Percentiles rank a stretch among this genome's conserved stretches.
Evolutionary conservation across 2,888 invertebrate genomes (phyloP).

Genomic region (Kryphioiulus occultus): DNA sequence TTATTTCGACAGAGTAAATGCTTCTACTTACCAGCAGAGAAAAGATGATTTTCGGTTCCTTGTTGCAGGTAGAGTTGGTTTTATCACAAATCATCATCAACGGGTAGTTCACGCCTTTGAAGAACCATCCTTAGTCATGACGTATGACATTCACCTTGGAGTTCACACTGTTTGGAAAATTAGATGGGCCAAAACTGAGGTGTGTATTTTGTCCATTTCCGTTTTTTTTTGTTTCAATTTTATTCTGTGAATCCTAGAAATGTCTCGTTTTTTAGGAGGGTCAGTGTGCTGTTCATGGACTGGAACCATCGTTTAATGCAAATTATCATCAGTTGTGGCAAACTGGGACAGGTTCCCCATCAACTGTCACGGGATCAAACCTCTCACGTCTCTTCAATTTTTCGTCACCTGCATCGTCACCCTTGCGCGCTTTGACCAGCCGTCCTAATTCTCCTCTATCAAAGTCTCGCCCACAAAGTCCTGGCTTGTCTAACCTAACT

Average conservation of each 20-base stretch:
- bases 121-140: constrained; percentile 80
- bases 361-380: not conserved
- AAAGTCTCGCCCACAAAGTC: constrained; percentile 57
- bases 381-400: constrained; percentile 31
- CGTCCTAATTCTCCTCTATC: constrained; percentile 60
- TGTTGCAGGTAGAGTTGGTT: constrained; percentile 43
- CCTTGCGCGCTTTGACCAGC: constrained; percentile 19
- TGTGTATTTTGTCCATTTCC: constrained; percentile 59
- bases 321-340: not conserved
- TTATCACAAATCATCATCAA: constrained; percentile 64
- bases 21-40: too few species aligned
- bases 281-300: not conserved
- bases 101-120: constrained; percentile 79
- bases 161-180: constrained; percentile 84
- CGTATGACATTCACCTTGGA: constrained; percentile 78
- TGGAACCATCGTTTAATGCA: not conserved
- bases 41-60: not conserved
- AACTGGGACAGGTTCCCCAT: not conserved
- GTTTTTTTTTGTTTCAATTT: too few species aligned
- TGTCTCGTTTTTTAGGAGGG: constrained; percentile 6
- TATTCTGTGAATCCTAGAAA: not conserved
- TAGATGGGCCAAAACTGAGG: constrained; percentile 77
- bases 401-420: not conserved
- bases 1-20: not conserved
- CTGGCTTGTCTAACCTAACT: constrained; percentile 55